A percentile compares a stretch with the other conserved stretches of the same genome.
phyloP scores from a whole-genome alignment of 2,797 vertebrate species.

The Trachurus trachurus region DNA sequence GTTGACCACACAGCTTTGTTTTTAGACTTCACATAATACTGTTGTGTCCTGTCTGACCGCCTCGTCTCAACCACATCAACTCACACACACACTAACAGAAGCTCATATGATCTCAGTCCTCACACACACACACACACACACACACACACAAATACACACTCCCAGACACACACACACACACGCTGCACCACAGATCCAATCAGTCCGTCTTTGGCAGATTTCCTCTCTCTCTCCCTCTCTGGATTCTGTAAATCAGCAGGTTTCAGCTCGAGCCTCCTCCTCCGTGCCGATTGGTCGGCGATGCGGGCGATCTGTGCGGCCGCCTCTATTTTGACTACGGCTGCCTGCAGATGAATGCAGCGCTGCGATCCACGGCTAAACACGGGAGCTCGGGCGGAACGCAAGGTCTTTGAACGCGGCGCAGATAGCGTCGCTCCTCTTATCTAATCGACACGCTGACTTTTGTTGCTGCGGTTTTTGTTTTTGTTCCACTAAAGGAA shows the following conservation, averaged over 20 bases:
- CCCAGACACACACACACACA: slow-evolving; percentile 21
- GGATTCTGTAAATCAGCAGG: slow-evolving; percentile 66
- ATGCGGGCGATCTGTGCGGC: slow-evolving; percentile 80
- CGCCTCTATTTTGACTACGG: slow-evolving; percentile 83
- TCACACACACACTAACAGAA: slow-evolving; percentile 32
- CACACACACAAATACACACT: slow-evolving; percentile 39
- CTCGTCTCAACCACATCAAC: slow-evolving; percentile 55
- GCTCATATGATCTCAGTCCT: slow-evolving; percentile 8
- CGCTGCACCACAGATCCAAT: slow-evolving; percentile 48
- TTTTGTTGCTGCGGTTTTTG: slow-evolving; percentile 75
- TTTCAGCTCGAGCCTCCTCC: slow-evolving; percentile 52
- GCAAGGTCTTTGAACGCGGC: slow-evolving; percentile 73
- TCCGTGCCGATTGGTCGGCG: slow-evolving; percentile 36
- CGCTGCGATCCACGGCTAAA: slow-evolving; percentile 56
- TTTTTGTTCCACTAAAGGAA: slow-evolving; percentile 54
- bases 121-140: background rate
- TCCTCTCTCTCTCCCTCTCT: slow-evolving; percentile 19
- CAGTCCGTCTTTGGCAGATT: slow-evolving; percentile 40
- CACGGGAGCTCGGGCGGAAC: slow-evolving; percentile 66
- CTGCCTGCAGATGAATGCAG: slow-evolving; percentile 77
- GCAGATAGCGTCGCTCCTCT: slow-evolving; percentile 65
- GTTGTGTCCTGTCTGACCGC: slow-evolving; percentile 58
- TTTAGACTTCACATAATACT: slow-evolving; percentile 66
- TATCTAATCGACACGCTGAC: slow-evolving; percentile 68
- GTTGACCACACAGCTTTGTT: slow-evolving; percentile 59